Conservation (phyloP, 2,797 vertebrate genomes). For the Columba guinea region DNA sequence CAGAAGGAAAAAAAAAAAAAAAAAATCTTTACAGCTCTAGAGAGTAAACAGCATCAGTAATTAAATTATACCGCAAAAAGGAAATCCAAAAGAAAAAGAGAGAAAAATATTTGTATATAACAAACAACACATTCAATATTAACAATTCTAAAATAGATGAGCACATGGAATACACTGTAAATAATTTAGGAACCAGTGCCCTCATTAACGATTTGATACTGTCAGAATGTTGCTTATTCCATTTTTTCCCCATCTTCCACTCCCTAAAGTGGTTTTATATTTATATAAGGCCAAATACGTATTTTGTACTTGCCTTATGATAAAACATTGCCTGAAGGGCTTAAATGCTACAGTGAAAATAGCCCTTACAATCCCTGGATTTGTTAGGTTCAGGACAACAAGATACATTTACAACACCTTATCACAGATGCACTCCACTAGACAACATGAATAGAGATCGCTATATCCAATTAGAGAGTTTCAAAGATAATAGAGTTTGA, state of each 20-base stretch:
- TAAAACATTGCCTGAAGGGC: not conserved
- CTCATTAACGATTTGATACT: slow-evolving; percentile 61
- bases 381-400: not conserved
- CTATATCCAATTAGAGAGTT: slow-evolving; percentile 68
- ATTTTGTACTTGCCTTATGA: not conserved
- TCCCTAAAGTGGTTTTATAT: not conserved
- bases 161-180: slow-evolving; percentile 39
- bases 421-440: not conserved
- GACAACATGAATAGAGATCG: slow-evolving; percentile 42
- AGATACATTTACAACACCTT: slow-evolving; percentile 12
- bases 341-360: not conserved
- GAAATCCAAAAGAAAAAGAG: not conserved
- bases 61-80: not conserved
- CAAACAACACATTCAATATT: slow-evolving; percentile 43
- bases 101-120: not conserved
- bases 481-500: slow-evolving; percentile 68
- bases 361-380: not conserved
- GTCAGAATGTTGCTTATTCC: slow-evolving; percentile 29
- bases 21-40: not conserved
- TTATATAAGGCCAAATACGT: not conserved
- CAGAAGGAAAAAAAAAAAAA: not conserved
- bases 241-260: not conserved
- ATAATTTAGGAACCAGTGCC: slow-evolving; percentile 62
- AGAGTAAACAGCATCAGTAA: slow-evolving; percentile 1
- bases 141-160: slow-evolving; percentile 51